These are phyloP conservation scores for Sphaeramia orbicularis DNA, from an alignment of 2,797 vertebrate species.

Conservation along the genomic window DNA sequence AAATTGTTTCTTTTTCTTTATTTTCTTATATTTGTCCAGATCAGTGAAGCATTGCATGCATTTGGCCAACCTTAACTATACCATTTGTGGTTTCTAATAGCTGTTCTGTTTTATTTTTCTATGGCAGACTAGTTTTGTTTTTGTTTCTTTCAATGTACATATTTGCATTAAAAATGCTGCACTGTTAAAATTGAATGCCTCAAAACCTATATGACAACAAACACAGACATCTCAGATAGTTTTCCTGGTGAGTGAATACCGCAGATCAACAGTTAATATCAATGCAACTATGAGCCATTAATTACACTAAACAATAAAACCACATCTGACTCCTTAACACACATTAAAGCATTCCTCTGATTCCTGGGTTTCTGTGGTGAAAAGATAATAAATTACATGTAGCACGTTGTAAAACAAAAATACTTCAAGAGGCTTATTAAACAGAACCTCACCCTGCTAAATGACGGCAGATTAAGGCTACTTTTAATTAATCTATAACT, in stretches of 20 bases:
- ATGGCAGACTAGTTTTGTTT: too few relatives aligned
- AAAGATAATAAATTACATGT: not conserved
- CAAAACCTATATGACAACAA: not conserved
- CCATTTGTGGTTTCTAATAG: too few relatives aligned
- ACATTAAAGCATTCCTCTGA: not conserved
- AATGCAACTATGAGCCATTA: not conserved
- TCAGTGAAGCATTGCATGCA: not conserved
- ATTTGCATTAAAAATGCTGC: not conserved
- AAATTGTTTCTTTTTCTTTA: not conserved
- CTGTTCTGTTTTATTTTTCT: too few relatives aligned
- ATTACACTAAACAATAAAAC: not conserved
- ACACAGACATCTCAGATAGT: too few relatives aligned
- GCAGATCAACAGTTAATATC: not conserved
- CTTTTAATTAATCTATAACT: too few relatives aligned
- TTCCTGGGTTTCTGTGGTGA: not conserved
- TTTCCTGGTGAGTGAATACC: too few relatives aligned
- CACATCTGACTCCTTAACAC: not conserved
- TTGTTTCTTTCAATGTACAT: too few relatives aligned
- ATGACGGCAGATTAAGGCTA: too few relatives aligned
- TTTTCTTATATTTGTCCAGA: not conserved
- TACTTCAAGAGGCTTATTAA: too few relatives aligned
- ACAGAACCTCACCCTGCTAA: too few relatives aligned
- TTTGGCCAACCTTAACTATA: too few relatives aligned
- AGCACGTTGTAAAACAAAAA: too few relatives aligned
- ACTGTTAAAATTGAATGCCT: not conserved